Percentiles rank a stretch among this genome's conserved stretches.
Evolutionary conservation across 2,797 vertebrate genomes (phyloP).

Genomic region (Leptatherina wallacei): DNA sequence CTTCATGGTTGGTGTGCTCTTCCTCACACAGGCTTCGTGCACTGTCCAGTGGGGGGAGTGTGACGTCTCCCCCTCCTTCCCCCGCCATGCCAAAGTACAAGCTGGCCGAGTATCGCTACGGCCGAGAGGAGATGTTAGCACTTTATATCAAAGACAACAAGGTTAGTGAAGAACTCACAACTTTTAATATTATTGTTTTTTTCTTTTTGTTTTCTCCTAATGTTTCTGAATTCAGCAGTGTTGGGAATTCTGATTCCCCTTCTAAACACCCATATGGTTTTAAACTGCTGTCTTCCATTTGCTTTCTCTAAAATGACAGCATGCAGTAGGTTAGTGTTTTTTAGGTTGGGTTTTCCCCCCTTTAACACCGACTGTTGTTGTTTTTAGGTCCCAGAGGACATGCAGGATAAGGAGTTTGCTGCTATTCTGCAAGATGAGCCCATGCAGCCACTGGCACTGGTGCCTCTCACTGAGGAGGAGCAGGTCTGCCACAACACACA

Average conservation of each 20-base stretch:
- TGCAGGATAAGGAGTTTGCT: conserved; percentile 94
- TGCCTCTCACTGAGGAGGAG: conserved; percentile 94
- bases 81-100: conserved; percentile 98
- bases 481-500: conserved; percentile 80
- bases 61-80: conserved; percentile 93
- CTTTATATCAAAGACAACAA: conserved; percentile 96
- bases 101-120: conserved; percentile 94
- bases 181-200: neutral
- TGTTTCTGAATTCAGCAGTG: neutral
- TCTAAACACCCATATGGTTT: neutral
- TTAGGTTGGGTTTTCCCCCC: neutral
- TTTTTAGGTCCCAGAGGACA: conserved; percentile 90
- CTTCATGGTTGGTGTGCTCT: neutral
- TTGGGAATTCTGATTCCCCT: neutral
- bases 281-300: neutral
- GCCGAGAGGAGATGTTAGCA: conserved; percentile 96
- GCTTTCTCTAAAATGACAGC: neutral
- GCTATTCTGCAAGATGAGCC: conserved; percentile 93
- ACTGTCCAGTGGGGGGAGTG: conserved; percentile 92
- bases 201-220: neutral
- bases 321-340: neutral
- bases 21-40: conserved; percentile 88
- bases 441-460: conserved; percentile 90
- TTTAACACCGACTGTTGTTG: conserved; percentile 4
- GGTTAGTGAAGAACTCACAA: conserved; percentile 72